phyloP scores from a whole-genome alignment of 2,888 invertebrate genomes.

The Gymnoscelis rufifasciata region DNA sequence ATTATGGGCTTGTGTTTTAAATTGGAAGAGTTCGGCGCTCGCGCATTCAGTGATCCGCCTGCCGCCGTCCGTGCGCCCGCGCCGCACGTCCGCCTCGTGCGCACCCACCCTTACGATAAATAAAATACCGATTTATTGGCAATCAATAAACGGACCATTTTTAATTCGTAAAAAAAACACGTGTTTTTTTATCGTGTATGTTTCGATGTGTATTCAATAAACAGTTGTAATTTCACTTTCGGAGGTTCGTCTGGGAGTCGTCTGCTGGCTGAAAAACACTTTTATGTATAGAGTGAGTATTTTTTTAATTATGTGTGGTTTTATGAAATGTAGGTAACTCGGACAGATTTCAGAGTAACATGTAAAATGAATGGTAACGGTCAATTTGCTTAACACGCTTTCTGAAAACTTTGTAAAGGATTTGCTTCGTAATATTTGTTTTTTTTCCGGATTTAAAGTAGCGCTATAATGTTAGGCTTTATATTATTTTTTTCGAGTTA shows the following conservation, averaged over 20 bases:
- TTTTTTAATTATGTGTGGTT: too few species aligned
- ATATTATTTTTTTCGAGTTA: too few species aligned
- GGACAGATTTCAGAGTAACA: neutral
- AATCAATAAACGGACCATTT: conserved; percentile 43
- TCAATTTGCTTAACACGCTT: neutral
- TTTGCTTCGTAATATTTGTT: too few species aligned
- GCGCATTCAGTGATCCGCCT: conserved; percentile 69
- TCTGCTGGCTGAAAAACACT: conserved; percentile 52
- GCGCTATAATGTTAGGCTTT: too few species aligned
- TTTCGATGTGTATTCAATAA: conserved; percentile 34
- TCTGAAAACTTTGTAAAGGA: neutral
- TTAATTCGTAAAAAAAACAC: conserved; percentile 50
- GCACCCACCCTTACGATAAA: conserved; percentile 30
- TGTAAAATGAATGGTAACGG: conserved; percentile 3
- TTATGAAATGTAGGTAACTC: too few species aligned
- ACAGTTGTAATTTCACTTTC: conserved; percentile 67
- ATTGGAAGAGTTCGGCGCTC: conserved; percentile 61
- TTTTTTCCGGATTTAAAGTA: too few species aligned
- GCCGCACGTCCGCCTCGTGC: conserved; percentile 58
- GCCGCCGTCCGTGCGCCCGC: conserved; percentile 68
- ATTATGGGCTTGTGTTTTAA: too few species aligned
- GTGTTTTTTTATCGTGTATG: conserved; percentile 61
- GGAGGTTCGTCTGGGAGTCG: conserved; percentile 56
- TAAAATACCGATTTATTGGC: conserved; percentile 43
- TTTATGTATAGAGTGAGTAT: conserved; percentile 59